These are phyloP conservation scores for Muscina levida DNA, from an alignment of 2,888 invertebrate species.

Conservation along the genomic window DNA sequence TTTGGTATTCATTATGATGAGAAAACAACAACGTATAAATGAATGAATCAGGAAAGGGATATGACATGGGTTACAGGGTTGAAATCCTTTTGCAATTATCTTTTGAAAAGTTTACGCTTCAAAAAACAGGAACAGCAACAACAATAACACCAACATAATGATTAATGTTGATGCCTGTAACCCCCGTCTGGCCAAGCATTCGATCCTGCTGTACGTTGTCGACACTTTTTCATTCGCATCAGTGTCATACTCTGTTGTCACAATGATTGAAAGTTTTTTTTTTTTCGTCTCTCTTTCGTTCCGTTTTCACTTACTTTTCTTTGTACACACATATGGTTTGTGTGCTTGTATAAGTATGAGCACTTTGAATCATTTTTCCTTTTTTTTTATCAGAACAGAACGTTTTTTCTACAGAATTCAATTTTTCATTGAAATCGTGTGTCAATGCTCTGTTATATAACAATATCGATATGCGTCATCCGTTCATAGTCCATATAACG, in stretches of 20 bases:
- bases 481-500: no score
- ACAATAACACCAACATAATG: constrained; percentile 13
- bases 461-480: no score
- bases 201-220: background rate
- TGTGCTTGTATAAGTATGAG: background rate
- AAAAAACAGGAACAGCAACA: background rate
- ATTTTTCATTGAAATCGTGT: no score
- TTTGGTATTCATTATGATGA: constrained; percentile 7
- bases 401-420: no score
- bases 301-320: background rate
- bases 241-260: constrained; percentile 16
- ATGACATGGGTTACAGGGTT: background rate
- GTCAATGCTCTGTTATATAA: no score
- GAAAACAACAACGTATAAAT: constrained; percentile 29
- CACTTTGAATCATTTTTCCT: no score
- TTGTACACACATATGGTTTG: no score
- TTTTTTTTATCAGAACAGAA: no score
- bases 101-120: constrained; percentile 39
- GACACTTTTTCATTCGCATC: background rate
- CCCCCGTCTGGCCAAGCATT: background rate
- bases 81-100: constrained; percentile 38
- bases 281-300: background rate
- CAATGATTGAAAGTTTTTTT: constrained; percentile 38
- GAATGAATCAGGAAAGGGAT: constrained; percentile 1
- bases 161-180: constrained; percentile 37